A percentile compares a stretch with the other conserved stretches of the same genome.
Conservation (phyloP, 2,113 vertebrate species). For the Alexandromys fortis region DNA sequence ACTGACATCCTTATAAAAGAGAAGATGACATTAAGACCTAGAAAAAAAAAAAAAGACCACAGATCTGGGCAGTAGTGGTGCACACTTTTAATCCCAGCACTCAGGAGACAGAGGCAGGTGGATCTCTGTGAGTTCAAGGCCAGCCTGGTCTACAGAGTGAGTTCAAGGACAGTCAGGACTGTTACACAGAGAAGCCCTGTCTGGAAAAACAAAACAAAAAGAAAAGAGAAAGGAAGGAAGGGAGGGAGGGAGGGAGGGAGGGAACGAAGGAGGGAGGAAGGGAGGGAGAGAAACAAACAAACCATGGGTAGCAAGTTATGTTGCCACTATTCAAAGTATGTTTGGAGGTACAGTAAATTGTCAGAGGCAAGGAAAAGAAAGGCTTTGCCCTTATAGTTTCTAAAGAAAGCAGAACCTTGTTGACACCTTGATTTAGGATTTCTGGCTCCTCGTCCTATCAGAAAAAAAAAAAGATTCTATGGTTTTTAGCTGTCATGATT, state of each 20-base stretch:
- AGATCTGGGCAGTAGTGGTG: no score
- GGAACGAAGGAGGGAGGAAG: no score
- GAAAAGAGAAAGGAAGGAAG: no score
- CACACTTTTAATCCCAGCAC: no score
- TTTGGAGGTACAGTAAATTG: neutral
- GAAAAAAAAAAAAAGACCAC: neutral
- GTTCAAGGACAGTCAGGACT: no score
- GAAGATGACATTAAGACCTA: neutral
- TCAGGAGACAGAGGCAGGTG: no score
- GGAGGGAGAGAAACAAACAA: no score
- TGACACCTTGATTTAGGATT: neutral
- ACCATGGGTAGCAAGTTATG: neutral
- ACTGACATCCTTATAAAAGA: neutral
- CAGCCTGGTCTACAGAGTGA: no score
- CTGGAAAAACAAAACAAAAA: no score
- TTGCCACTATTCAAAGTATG: neutral
- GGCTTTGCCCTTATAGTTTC: neutral
- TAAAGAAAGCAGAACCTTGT: neutral
- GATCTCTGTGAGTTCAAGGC: no score
- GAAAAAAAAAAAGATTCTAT: constrained; percentile 15
- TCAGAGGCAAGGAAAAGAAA: neutral
- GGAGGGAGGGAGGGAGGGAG: no score
- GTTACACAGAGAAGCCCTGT: no score
- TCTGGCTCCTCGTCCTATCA: neutral
- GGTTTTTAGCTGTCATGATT: neutral